Evolutionary conservation across 2,113 vertebrate species (phyloP), one percentile per base, ranked within the genome.

Genomic region (Prionailurus bengalensis): DNA sequence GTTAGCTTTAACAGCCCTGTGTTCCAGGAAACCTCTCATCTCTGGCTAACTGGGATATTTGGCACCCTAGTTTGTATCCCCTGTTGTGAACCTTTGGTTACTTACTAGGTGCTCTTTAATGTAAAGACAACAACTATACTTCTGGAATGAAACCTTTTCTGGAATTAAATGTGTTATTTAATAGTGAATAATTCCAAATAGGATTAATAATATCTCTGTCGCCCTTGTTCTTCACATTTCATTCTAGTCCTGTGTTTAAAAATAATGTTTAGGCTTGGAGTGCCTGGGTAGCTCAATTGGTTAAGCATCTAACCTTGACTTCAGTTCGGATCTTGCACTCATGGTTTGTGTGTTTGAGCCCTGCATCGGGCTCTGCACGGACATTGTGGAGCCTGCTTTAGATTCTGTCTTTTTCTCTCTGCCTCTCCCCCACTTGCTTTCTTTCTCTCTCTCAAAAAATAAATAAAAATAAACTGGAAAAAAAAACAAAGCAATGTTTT

Each of bases 41-140:
- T 93, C 70, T 51, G 36, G 58, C 51, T 45, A 19, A 70, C 6
- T 68, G 61, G 66, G 61, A 25, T 65, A 23, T 61, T 70, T 71
- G 78, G 33, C 33, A 76, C 61, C 45, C 25, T 83, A 65, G 25
- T 90, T 81, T 48, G 25, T 83, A 27, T 48, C 58, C 19, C 70
- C 42, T 86, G 0, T 88, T 58, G 55, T 23, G 70, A 85, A 91
- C 19, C 7, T 71, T 61, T 27, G 45, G 39, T 95, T 94, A 76
- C 29, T 71, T 48, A 48, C 13, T 90, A 70, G 70, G n/a, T 74
- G 25, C 68, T 87, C 94, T 93, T 91, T 88, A 74, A 63, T 87
- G 48, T 84, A 94, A 92, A 45, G 65, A 93, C 48, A 93, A 91
- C 51, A 74, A 65, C 8, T n/a, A 0, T 74, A 53, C 95, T 93